Base-by-base conservation (phyloP, 2,888 invertebrate genomes). In the Hedya salicella region DNA sequence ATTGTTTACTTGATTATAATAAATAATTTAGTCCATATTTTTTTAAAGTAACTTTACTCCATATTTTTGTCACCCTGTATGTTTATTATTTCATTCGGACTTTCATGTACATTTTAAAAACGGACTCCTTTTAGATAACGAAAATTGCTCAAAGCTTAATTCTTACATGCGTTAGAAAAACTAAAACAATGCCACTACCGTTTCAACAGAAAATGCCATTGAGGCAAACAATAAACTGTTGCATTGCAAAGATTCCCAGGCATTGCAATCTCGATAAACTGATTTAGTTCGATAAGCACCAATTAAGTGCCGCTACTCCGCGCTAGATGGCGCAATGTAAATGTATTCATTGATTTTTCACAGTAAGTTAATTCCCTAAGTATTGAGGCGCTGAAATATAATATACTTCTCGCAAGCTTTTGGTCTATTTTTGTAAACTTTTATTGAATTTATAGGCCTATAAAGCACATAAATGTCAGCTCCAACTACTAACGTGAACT, bases 301-400 rank as follows among this genome's bases (percentile, higher is more conserved):
- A 75, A 77, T 79, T 79, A 78, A 72, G 21, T 77, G 63, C 75
- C 70, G 73, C 83, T 81, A 82, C 74, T 78, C 69, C 70, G 50
- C 71, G 65, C 75, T 66, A 88, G 87, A 83, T 83, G 87, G 83
- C 83, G 74, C 73, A 79, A 71, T 53, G 67, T 75, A 19, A 14
- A 53, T 53, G 65, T 65, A 42, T 30, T 65, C 62, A 68, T 67
- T 64, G 62, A 59, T 61, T 63, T 44, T 14, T 39, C 53, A 25
- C 59, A 39, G 32, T 30, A 17, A 44, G 16, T 44, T 42, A 30
- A 32, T 17, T 42, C 13, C 44, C 44, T 40, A 21, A 40, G 17
- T 17, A 19, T 4, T 52, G 5, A 8, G 32, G 30, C 5, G 17
- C 64, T 67, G 57, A 61, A 57, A 60, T 62, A 57, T 17, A 48